Evolutionary conservation across 2,797 vertebrate genomes (phyloP), one percentile per base, ranked within the genome.

Genomic region (Chromobotia macracanthus): DNA sequence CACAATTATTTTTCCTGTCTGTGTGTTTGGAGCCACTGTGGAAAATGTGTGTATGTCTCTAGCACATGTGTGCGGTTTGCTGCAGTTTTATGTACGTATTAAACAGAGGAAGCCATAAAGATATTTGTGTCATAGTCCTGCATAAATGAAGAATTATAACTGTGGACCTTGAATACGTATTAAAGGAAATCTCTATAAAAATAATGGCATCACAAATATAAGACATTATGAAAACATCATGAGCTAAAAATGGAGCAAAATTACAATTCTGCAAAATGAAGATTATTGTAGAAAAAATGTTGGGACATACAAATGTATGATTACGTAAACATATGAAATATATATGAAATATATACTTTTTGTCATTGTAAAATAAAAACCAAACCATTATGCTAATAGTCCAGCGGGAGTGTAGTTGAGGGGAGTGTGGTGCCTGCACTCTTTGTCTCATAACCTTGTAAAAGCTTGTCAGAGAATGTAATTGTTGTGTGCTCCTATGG

Each of bases 381-480:
- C 3, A 38, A 58, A 19, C 53, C 55, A 60, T 44, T 12, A n/a
- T 41, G 55, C 63, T 81, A 65, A 81, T 72, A 67, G 53, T 53
- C 60, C 21, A 58, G 56, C 23, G 73, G 74, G 81, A 7, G 38
- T 41, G 84, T 19, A 25, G 58, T 25, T 28, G 15, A 60, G 81
- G 77, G 87, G 79, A 87, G 84, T 86, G 80, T 83, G 88, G 88
- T 84, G 86, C 88, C 86, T 87, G 82, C 88, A 85, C 90, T 87
- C 90, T 93, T 93, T 93, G 92, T 93, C 90, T 92, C 86, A 83
- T 88, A 87, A 86, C 89, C 88, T 91, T 90, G 89, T 89, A 91
- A 91, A 87, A 87, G 89, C 88, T 89, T 93, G 90, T 92, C 91
- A 92, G 90, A 89, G 89, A 89, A 91, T 93, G 90, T 90, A 93